These are phyloP conservation scores for Chlorops oryzae DNA, from an alignment of 1,140 invertebrate genomes.

Conservation along the genomic window DNA sequence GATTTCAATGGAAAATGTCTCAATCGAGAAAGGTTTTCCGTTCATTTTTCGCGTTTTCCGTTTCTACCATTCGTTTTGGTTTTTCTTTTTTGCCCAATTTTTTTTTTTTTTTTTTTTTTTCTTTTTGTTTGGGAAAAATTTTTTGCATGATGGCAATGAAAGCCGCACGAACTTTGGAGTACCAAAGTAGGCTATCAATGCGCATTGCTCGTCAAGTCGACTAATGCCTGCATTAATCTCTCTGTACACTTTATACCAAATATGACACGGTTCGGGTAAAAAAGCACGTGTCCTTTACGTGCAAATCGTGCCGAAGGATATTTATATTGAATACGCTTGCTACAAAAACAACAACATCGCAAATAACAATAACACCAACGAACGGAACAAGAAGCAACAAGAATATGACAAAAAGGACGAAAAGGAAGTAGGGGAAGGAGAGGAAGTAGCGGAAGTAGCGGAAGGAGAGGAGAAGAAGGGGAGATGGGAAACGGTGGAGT, in stretches of 20 bases:
- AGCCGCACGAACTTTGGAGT: slow-evolving; percentile 21
- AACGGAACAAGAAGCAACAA: no score
- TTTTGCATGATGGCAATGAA: slow-evolving; percentile 10
- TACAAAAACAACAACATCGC: slow-evolving; percentile 7
- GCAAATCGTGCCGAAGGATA: slow-evolving; percentile 45
- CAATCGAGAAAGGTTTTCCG: no score
- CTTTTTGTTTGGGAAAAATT: neutral
- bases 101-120: no score
- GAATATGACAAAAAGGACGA: no score
- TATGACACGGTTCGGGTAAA: slow-evolving; percentile 13
- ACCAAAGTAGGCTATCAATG: slow-evolving; percentile 2
- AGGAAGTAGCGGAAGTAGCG: no score
- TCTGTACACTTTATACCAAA: slow-evolving; percentile 4
- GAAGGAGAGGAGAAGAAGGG: no score
- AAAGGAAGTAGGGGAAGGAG: no score
- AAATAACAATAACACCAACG: slow-evolving; percentile 2
- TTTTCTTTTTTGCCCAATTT: no score
- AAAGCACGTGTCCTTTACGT: slow-evolving; percentile 38
- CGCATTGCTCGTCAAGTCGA: slow-evolving; percentile 39
- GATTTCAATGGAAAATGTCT: no score
- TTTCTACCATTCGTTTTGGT: no score
- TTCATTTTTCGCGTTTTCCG: no score
- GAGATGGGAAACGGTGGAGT: no score
- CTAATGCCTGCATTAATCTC: slow-evolving; percentile 48
- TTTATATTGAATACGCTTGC: slow-evolving; percentile 38